These are phyloP conservation scores for Calycopis cecrops DNA, from an alignment of 1,140 invertebrate genomes.

Conservation along the genomic window DNA sequence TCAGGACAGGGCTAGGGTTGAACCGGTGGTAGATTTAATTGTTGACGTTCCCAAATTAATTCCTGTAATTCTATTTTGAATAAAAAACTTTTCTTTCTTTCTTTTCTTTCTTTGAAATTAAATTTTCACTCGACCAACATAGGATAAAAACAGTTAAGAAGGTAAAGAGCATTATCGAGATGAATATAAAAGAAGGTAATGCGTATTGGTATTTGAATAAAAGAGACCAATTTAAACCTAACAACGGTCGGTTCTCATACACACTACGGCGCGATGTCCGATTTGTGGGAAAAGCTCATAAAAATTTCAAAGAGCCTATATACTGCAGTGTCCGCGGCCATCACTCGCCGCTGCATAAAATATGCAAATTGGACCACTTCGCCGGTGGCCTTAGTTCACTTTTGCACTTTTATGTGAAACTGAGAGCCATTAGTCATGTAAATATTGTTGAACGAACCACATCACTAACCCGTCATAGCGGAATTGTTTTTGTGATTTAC, in stretches of 20 bases:
- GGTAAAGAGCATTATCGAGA: too few species aligned
- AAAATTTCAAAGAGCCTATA: slow-evolving; percentile 63
- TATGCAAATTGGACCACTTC: slow-evolving; percentile 71
- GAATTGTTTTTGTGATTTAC: not conserved
- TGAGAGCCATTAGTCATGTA: slow-evolving; percentile 61
- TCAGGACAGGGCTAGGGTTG: too few species aligned
- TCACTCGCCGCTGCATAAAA: slow-evolving; percentile 64
- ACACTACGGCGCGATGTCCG: slow-evolving; percentile 43
- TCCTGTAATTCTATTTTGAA: too few species aligned
- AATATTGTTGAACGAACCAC: slow-evolving; percentile 58
- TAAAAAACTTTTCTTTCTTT: too few species aligned
- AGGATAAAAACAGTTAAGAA: too few species aligned
- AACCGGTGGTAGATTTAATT: too few species aligned
- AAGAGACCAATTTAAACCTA: slow-evolving; percentile 33
- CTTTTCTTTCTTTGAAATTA: too few species aligned
- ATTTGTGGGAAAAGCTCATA: slow-evolving; percentile 69
- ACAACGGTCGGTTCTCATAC: slow-evolving; percentile 35
- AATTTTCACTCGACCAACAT: too few species aligned
- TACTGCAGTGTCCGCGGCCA: slow-evolving; percentile 52
- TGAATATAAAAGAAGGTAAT: too few species aligned
- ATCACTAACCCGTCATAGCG: slow-evolving; percentile 14
- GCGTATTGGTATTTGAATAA: slow-evolving; percentile 21
- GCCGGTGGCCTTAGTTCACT: slow-evolving; percentile 60
- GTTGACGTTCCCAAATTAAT: too few species aligned
- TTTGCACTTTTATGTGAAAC: slow-evolving; percentile 69